Evolutionary conservation across 2,797 vertebrate genomes (phyloP).

Genomic region (Moxostoma hubbsi): DNA sequence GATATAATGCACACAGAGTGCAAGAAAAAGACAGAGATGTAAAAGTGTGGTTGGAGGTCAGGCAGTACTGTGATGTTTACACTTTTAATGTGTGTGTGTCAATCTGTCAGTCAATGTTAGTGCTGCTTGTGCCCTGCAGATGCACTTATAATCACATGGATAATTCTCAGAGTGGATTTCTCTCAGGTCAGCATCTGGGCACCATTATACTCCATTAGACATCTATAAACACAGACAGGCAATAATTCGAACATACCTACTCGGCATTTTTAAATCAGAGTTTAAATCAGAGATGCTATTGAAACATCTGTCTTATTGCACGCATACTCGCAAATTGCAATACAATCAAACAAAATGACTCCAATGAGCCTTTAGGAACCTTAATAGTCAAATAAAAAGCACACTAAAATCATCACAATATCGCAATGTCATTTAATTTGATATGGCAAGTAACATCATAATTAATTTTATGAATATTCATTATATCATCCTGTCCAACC

Average conservation of each 20-base stretch:
- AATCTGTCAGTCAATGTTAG: background rate
- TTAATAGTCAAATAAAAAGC: background rate
- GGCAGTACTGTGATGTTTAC: background rate
- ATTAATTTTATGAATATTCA: background rate
- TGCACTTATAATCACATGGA: conserved; percentile 1
- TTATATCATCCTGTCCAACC: no score
- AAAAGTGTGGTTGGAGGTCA: background rate
- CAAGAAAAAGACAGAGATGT: background rate
- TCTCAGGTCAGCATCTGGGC: background rate
- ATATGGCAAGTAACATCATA: background rate
- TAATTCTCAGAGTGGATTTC: background rate
- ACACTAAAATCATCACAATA: background rate
- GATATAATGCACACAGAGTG: background rate
- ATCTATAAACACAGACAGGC: background rate
- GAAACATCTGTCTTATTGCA: background rate
- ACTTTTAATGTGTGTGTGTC: background rate
- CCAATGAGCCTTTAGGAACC: background rate
- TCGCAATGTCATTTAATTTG: background rate
- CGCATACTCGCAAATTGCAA: no score
- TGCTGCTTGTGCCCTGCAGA: background rate
- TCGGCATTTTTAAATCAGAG: background rate
- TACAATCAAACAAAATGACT: background rate
- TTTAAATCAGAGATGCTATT: no score
- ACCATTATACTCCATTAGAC: conserved; percentile 17
- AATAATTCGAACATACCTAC: background rate